These are phyloP conservation scores for Karalla daura DNA, from an alignment of 2,797 vertebrate species.

Conservation along the genomic window DNA sequence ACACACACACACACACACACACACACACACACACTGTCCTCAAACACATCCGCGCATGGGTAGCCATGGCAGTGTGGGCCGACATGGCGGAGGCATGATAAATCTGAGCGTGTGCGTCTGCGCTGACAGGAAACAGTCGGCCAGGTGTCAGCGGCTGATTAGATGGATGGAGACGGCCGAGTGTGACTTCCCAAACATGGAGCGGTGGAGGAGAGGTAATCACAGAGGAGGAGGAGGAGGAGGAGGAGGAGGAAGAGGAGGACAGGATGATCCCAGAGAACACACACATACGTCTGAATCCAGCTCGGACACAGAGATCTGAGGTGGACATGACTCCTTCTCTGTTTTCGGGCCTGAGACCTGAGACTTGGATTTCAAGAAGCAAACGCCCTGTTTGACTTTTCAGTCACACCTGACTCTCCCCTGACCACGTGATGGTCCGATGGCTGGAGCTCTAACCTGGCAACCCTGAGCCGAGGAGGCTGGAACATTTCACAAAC, in stretches of 20 bases:
- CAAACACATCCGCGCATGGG: slow-evolving; percentile 53
- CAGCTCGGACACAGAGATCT: too few species aligned
- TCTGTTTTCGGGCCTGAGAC: too few species aligned
- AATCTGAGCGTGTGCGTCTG: slow-evolving; percentile 52
- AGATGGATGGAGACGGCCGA: slow-evolving; percentile 37
- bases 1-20: too few species aligned
- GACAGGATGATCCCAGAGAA: neutral
- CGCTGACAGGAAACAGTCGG: slow-evolving; percentile 51
- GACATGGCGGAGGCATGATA: slow-evolving; percentile 42
- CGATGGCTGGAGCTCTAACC: too few species aligned
- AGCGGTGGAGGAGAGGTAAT: slow-evolving; percentile 26
- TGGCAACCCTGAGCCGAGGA: too few species aligned
- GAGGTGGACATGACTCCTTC: too few species aligned
- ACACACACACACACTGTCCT: slow-evolving; percentile 21
- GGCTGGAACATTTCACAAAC: too few species aligned
- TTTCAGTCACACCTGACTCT: too few species aligned
- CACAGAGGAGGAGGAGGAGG: neutral
- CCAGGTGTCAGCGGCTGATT: slow-evolving; percentile 45
- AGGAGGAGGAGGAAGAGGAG: neutral
- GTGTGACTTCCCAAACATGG: slow-evolving; percentile 20
- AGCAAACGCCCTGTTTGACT: too few species aligned
- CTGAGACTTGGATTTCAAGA: too few species aligned
- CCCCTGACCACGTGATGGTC: too few species aligned
- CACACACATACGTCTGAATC: too few species aligned
- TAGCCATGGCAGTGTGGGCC: slow-evolving; percentile 26